Conservation (phyloP, 2,888 invertebrate species). For the Oithona nana region DNA sequence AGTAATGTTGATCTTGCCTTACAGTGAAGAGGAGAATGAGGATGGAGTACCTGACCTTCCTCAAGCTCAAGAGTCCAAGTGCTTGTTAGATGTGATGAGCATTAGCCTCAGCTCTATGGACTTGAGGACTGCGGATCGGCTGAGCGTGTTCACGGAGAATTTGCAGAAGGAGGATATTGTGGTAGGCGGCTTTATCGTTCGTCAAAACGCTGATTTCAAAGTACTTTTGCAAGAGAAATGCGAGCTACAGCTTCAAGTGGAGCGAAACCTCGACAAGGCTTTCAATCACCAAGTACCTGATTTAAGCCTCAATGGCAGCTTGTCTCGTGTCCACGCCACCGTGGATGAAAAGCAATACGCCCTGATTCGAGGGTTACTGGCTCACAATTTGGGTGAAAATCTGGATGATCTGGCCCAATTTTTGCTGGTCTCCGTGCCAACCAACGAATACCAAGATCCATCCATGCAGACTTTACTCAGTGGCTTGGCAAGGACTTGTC, state of each 20-base stretch:
- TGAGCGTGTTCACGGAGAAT: conserved; percentile 11
- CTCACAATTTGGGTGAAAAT: conserved; percentile 72
- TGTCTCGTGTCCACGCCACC: conserved; percentile 63
- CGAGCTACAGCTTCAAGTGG: conserved; percentile 54
- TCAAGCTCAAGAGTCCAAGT: conserved; percentile 24
- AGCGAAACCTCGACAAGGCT: conserved; percentile 52
- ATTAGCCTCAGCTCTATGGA: conserved; percentile 55
- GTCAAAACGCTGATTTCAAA: conserved; percentile 35
- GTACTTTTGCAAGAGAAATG: conserved; percentile 64
- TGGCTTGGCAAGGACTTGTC: conserved; percentile 18
- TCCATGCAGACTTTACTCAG: not conserved
- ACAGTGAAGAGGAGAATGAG: conserved; percentile 4
- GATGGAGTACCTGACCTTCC: not conserved
- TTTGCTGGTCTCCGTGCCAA: not conserved
- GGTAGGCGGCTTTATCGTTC: conserved; percentile 35
- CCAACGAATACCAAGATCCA: conserved; percentile 20
- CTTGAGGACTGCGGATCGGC: conserved; percentile 39
- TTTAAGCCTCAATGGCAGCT: conserved; percentile 58
- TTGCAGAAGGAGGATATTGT: not conserved
- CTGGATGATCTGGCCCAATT: conserved; percentile 39
- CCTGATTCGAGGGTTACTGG: conserved; percentile 62
- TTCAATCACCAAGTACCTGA: conserved; percentile 45
- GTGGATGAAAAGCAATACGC: conserved; percentile 69
- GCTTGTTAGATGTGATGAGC: conserved; percentile 51
- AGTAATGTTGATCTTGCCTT: no score